Percentiles rank a stretch among this genome's conserved stretches.
These are phyloP conservation scores for Danio jaintianensis DNA, from an alignment of 2,797 vertebrate genomes.

Conservation along the genomic window DNA sequence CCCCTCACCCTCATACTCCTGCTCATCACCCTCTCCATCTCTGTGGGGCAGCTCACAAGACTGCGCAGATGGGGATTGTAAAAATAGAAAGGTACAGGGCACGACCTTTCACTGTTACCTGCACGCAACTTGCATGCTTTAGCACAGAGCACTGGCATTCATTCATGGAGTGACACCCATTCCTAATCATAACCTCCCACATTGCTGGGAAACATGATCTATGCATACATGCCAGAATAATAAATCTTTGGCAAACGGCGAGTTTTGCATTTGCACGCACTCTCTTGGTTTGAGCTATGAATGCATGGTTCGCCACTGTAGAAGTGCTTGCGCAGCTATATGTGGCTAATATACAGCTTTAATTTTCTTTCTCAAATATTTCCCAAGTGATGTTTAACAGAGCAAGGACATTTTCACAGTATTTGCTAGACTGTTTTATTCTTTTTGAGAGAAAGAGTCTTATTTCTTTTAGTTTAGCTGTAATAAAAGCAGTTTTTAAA, in stretches of 20 bases:
- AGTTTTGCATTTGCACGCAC: conserved; percentile 13
- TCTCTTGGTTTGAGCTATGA: neutral
- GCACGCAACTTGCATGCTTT: conserved; percentile 49
- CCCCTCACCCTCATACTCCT: conserved; percentile 75
- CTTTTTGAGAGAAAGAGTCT: too few relatives aligned
- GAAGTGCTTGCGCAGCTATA: neutral
- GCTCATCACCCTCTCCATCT: conserved; percentile 79
- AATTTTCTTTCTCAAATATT: too few relatives aligned
- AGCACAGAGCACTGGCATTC: neutral
- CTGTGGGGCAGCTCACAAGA: conserved; percentile 83
- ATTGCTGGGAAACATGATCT: conserved; percentile 17
- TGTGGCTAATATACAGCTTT: neutral
- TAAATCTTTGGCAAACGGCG: conserved; percentile 15
- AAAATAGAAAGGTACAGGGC: conserved; percentile 86
- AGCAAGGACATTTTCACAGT: too few relatives aligned
- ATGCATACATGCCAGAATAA: neutral
- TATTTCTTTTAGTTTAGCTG: too few relatives aligned
- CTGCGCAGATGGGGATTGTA: conserved; percentile 81
- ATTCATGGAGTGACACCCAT: neutral
- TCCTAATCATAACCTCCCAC: neutral
- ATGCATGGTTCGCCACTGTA: neutral
- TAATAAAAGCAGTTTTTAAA: too few relatives aligned
- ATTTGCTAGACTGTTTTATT: too few relatives aligned
- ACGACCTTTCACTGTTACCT: conserved; percentile 55
- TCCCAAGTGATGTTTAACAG: too few relatives aligned